These are phyloP conservation scores for Pasiphila rectangulata DNA, from an alignment of 2,888 invertebrate genomes.

Conservation along the genomic window DNA sequence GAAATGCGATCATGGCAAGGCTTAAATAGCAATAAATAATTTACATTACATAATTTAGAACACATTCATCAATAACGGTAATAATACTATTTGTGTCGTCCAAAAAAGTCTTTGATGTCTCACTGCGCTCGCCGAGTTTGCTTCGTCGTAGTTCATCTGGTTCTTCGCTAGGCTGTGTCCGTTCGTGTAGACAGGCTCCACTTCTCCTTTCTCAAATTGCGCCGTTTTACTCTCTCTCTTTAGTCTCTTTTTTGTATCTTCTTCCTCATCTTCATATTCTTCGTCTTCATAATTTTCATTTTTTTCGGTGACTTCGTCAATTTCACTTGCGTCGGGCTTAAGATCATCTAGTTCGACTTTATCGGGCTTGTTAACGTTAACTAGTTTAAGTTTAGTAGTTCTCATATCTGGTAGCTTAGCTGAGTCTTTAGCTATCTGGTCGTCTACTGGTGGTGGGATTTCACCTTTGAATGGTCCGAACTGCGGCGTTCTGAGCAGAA, in stretches of 20 bases:
- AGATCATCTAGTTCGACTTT: constrained; percentile 44
- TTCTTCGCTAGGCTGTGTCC: constrained; percentile 49
- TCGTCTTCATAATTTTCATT: constrained; percentile 32
- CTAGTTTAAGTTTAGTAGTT: constrained; percentile 65
- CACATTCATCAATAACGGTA: constrained; percentile 46
- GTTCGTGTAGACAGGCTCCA: constrained; percentile 47
- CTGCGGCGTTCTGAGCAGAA: constrained; percentile 85
- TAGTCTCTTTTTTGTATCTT: constrained; percentile 37
- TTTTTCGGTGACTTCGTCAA: constrained; percentile 39
- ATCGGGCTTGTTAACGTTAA: constrained; percentile 49
- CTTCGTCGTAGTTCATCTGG: constrained; percentile 54
- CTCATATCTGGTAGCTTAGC: constrained; percentile 27
- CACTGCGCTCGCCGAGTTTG: constrained; percentile 28
- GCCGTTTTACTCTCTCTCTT: constrained; percentile 59
- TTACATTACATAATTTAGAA: constrained; percentile 53
- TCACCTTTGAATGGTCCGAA: constrained; percentile 88
- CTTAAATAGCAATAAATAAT: constrained; percentile 72
- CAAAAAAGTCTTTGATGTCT: constrained; percentile 33
- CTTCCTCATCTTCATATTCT: constrained; percentile 40
- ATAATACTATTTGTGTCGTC: constrained; percentile 47
- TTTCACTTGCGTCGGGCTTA: constrained; percentile 52
- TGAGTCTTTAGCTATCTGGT: constrained; percentile 44
- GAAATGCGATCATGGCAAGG: constrained; percentile 78
- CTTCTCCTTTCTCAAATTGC: constrained; percentile 56
- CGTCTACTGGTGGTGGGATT: constrained; percentile 76